phyloP scores from a whole-genome alignment of 2,888 invertebrate genomes.

The Helleia helle region DNA sequence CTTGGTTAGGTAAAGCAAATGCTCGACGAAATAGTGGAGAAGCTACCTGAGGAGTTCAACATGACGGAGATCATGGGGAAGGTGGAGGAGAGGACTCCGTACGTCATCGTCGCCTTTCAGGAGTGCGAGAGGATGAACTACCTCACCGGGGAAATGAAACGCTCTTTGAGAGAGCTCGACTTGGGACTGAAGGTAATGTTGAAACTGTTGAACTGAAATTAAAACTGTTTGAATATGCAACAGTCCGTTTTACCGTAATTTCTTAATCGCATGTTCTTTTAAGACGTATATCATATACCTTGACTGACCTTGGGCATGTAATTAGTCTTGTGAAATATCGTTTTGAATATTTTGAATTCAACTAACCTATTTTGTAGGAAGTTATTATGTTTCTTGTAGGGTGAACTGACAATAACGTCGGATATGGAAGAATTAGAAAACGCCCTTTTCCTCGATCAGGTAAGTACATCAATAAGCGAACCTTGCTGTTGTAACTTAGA shows the following conservation, averaged over 20 bases:
- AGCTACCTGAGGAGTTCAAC: conserved; percentile 95
- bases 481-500: too few species aligned
- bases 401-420: conserved; percentile 95
- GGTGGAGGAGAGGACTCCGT: conserved; percentile 96
- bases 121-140: conserved; percentile 98
- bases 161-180: conserved; percentile 92
- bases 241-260: too few species aligned
- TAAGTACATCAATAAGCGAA: too few species aligned
- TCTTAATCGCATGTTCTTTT: too few species aligned
- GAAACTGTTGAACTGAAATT: too few species aligned
- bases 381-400: conserved; percentile 75
- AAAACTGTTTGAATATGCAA: too few species aligned
- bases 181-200: conserved; percentile 86
- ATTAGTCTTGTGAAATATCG: too few species aligned
- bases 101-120: conserved; percentile 95
- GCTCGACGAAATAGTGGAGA: conserved; percentile 95
- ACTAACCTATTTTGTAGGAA: too few species aligned
- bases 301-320: too few species aligned
- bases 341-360: too few species aligned
- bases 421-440: conserved; percentile 97
- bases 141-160: conserved; percentile 91
- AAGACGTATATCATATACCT: too few species aligned
- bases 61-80: conserved; percentile 96
- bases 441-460: conserved; percentile 91
- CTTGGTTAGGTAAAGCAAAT: conserved; percentile 95